Base-by-base conservation (phyloP, 2,888 invertebrate species). In the Polydesmus complanatus region DNA sequence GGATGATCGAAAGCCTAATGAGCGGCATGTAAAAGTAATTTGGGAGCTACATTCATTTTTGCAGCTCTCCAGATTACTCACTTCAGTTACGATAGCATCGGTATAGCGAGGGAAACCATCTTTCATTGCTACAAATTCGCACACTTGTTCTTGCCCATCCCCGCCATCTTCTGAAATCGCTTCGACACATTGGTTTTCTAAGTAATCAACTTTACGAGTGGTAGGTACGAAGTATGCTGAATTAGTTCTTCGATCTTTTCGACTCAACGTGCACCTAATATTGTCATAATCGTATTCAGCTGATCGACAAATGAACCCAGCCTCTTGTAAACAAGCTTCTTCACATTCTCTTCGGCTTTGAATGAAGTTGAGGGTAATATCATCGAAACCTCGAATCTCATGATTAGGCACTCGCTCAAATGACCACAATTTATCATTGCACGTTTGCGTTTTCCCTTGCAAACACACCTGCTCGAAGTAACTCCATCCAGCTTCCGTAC, bases 121-220 rank as follows among this genome's bases (percentile, higher is more conserved):
- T 1, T 68, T 64, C n/a, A 71, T 67, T 23, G 67, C 66, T 61
- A 69, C 68, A 64, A 70, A 71, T 22, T 68, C 65, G 64, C 72
- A 72, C 53, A 69, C 64, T 56, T 66, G 64, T 59, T 71, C 70
- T 51, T 48, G 25, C 25, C 23, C 56, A 37, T 27, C 23, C 25
- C 27, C 14, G 18, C 25, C 60, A 69, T 70, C 66, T 76, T 37
- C 37, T 8, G 5, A 14, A 5, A 37, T 8, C 5, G 77, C 73
- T 63, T 73, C 72, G 19, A 77, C 69, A 65, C 78, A 78, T 67
- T 78, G 78, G 68, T 78, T 79, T 67, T 79, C 79, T 64, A 78
- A 71, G 69, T 79, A 79, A 65, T 78, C 78, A 26, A 77, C 71
- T 65, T 73, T 69, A 64, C 70, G 67, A 65, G 72, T 70, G 50